Evolutionary conservation across 1,140 invertebrate genomes (phyloP).

Genomic region (Chymomyza costata): DNA sequence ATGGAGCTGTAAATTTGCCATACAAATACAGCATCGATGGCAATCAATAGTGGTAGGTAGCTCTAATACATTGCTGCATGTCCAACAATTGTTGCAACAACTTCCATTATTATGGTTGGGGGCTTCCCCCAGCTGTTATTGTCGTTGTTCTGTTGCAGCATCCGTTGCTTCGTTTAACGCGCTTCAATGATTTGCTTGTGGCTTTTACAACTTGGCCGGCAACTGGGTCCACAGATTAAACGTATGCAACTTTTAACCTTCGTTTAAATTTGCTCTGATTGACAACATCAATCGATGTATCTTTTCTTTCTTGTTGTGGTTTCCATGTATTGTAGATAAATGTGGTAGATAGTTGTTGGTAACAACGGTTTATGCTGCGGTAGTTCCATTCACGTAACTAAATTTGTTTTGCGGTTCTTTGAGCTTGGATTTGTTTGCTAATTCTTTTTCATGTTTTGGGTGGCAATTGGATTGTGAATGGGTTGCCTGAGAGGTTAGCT

Average conservation of each 20-base stretch:
- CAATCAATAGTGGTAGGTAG: conserved; percentile 62
- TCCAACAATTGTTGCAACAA: conserved; percentile 25
- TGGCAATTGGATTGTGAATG: no score
- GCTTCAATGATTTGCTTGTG: conserved; percentile 56
- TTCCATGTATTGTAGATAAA: no score
- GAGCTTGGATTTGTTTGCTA: conserved; percentile 17
- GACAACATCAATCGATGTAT: conserved; percentile 60
- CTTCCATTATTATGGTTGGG: conserved; percentile 30
- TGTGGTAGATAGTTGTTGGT: conserved; percentile 21
- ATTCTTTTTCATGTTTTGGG: no score
- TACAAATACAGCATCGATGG: conserved; percentile 61
- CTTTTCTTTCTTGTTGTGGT: conserved; percentile 3
- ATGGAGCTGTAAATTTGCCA: conserved; percentile 70
- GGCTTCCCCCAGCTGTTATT: no score
- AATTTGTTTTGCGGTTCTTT: conserved; percentile 31
- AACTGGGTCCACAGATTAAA: conserved; percentile 36
- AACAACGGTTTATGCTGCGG: conserved; percentile 12
- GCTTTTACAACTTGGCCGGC: conserved; percentile 4
- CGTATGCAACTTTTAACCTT: conserved; percentile 71
- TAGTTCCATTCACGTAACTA: conserved; percentile 24
- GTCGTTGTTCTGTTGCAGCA: conserved; percentile 33
- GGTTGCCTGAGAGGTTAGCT: no score
- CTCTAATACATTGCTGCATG: conserved; percentile 51
- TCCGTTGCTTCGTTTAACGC: conserved; percentile 58
- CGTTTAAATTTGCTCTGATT: conserved; percentile 66